Evolutionary conservation across 2,797 vertebrate genomes (phyloP).

Genomic region (Peromyscus attwateri): DNA sequence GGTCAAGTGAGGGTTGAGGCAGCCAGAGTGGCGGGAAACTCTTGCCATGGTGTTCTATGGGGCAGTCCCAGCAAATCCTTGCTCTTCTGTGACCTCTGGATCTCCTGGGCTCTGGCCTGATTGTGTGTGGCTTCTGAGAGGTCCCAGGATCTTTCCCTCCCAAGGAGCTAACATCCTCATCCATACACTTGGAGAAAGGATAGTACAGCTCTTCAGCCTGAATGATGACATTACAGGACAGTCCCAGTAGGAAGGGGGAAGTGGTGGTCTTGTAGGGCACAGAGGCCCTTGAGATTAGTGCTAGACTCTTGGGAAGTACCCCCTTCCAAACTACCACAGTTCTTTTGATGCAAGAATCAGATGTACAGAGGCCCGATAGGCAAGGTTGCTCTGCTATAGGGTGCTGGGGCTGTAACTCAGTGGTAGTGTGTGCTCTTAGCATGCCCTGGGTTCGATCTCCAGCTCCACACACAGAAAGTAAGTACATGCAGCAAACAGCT

Average conservation of each 20-base stretch:
- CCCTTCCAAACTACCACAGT: background rate
- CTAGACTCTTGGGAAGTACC: background rate
- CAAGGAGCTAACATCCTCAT: background rate
- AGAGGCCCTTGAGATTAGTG: background rate
- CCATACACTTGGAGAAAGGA: background rate
- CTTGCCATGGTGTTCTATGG: background rate
- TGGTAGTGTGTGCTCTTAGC: background rate
- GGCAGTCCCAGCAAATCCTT: background rate
- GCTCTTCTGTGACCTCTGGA: background rate
- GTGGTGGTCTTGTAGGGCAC: background rate
- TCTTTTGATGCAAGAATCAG: background rate
- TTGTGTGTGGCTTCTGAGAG: background rate
- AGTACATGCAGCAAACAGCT: background rate
- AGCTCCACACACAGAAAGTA: rapidly evolving
- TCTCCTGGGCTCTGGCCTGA: background rate
- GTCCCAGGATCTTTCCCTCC: background rate
- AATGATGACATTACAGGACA: background rate
- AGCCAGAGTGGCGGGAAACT: background rate
- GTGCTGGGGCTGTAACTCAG: background rate
- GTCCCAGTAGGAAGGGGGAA: background rate
- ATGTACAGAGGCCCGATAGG: too few species aligned
- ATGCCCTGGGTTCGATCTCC: background rate
- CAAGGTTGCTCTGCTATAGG: too few species aligned
- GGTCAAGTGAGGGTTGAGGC: background rate
- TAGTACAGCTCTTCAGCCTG: background rate